Percentiles rank a stretch among this genome's conserved stretches.
Evolutionary conservation across 2,113 vertebrate genomes (phyloP).

Genomic region (Megalops atlanticus): DNA sequence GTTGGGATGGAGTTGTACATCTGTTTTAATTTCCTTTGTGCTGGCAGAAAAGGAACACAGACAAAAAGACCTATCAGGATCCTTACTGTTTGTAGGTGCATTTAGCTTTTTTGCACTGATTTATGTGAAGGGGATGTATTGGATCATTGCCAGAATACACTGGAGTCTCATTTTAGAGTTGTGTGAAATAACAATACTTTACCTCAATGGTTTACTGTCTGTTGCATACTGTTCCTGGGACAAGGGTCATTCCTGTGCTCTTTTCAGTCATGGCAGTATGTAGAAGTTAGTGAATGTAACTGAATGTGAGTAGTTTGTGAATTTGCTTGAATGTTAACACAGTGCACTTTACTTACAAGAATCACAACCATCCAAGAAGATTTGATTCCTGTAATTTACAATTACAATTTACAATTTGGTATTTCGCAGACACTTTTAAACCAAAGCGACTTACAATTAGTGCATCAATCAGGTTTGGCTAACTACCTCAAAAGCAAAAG

Average conservation of each 20-base stretch:
- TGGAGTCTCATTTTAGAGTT: neutral
- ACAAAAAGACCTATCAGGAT: slow-evolving; percentile 39
- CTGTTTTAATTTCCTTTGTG: slow-evolving; percentile 52
- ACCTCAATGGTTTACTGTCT: neutral
- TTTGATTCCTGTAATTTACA: neutral
- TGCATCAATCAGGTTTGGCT: too few relatives aligned
- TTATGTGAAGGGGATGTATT: neutral
- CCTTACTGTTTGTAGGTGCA: slow-evolving; percentile 6
- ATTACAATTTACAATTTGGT: too few relatives aligned
- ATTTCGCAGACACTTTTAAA: too few relatives aligned
- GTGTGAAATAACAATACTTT: too few relatives aligned
- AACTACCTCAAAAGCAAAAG: too few relatives aligned
- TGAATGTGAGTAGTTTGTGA: neutral
- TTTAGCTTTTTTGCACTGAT: neutral
- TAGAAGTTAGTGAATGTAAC: neutral
- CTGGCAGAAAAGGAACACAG: slow-evolving; percentile 35
- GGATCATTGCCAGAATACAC: neutral
- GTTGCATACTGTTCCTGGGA: too few relatives aligned
- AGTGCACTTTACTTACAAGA: too few relatives aligned
- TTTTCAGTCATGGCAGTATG: neutral
- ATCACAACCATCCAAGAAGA: neutral
- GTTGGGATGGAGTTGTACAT: slow-evolving; percentile 46
- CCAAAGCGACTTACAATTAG: too few relatives aligned
- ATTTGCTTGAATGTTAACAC: neutral
- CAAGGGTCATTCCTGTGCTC: neutral